Conservation (phyloP, 2,113 vertebrate species). For the Garra rufa region DNA sequence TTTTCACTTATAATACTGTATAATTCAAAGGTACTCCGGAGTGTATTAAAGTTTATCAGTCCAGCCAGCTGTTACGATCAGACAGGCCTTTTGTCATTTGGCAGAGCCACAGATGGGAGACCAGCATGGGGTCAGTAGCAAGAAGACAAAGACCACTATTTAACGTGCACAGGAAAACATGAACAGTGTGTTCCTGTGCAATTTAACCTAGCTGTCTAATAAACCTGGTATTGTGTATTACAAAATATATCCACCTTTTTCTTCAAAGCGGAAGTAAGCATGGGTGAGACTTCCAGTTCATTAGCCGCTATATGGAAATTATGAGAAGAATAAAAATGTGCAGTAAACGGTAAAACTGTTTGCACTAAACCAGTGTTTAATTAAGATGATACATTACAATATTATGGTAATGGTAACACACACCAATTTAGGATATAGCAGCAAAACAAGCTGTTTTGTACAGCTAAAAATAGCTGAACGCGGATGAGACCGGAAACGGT, state of each 20-base stretch:
- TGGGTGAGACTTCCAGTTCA: too few species aligned
- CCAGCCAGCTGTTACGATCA: slow-evolving; percentile 11
- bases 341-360: too few species aligned
- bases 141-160: background rate
- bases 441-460: too few species aligned
- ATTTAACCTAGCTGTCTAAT: background rate
- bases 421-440: too few species aligned
- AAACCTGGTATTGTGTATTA: background rate
- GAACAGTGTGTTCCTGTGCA: background rate
- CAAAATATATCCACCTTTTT: background rate
- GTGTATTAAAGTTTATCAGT: background rate
- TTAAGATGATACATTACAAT: too few species aligned
- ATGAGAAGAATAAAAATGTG: too few species aligned
- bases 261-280: too few species aligned
- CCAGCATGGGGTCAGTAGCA: slow-evolving; percentile 26
- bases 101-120: slow-evolving; percentile 11
- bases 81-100: slow-evolving; percentile 9
- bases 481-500: too few species aligned
- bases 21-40: background rate
- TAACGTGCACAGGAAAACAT: background rate
- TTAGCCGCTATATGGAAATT: too few species aligned
- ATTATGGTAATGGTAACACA: too few species aligned
- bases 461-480: too few species aligned
- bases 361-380: too few species aligned
- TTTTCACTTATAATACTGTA: background rate